These are phyloP conservation scores for Crotalus tigris DNA, from an alignment of 2,113 vertebrate genomes.

Conservation along the genomic window DNA sequence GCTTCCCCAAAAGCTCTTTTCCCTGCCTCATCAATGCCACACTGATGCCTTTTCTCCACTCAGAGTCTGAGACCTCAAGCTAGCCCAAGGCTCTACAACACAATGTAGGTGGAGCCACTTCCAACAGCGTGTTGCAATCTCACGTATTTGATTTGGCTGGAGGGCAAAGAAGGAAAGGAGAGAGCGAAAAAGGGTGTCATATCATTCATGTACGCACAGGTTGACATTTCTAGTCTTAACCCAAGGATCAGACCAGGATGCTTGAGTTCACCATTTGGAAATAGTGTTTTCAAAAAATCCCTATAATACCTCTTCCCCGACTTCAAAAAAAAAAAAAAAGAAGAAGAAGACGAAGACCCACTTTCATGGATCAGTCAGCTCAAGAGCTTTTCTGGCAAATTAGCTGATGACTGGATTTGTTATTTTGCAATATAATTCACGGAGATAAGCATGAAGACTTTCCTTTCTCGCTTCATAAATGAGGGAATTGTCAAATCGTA, in stretches of 20 bases:
- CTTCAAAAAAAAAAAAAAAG: not conserved
- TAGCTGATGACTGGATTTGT: not conserved
- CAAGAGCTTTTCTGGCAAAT: not conserved
- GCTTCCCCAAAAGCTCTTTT: not conserved
- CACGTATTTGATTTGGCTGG: not conserved
- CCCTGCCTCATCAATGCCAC: not conserved
- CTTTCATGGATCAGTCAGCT: not conserved
- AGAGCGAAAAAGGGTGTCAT: not conserved
- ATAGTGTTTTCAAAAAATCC: not conserved
- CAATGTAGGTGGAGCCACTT: not conserved
- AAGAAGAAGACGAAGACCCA: not conserved
- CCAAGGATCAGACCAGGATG: not conserved
- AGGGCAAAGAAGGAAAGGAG: not conserved
- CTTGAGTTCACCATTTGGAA: not conserved
- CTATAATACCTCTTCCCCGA: not conserved
- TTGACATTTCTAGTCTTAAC: not conserved
- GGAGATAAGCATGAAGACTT: not conserved
- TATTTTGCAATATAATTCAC: not conserved
- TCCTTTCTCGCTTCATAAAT: not conserved
- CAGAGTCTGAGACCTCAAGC: not conserved
- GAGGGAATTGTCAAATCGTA: not conserved
- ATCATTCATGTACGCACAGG: not conserved
- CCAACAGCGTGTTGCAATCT: not conserved
- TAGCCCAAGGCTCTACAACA: not conserved
- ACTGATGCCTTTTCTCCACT: not conserved